Conservation (phyloP, 2,797 vertebrate genomes). For the Danio albolineatus region DNA sequence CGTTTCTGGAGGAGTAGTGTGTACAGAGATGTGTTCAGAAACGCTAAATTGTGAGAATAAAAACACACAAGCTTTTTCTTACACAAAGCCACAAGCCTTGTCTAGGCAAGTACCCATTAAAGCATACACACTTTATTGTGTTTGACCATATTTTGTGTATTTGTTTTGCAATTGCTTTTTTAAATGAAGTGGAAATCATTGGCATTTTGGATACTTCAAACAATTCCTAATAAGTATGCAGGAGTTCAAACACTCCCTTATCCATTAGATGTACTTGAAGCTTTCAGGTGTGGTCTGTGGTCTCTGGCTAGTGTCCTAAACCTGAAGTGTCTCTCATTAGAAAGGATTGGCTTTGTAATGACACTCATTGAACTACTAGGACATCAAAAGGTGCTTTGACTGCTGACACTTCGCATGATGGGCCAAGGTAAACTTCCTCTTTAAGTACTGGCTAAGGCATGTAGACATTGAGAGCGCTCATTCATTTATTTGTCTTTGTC, state of each 20-base stretch:
- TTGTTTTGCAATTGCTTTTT: background rate
- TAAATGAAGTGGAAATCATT: background rate
- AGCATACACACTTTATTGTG: background rate
- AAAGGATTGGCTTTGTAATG: slow-evolving; percentile 31
- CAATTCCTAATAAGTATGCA: slow-evolving; percentile 24
- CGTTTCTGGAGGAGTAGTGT: too few relatives aligned
- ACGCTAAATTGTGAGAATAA: too few relatives aligned
- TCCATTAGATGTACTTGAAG: slow-evolving; percentile 35
- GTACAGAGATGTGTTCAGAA: too few relatives aligned
- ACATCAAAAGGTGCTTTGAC: slow-evolving; percentile 48
- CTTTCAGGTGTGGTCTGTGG: slow-evolving; percentile 41
- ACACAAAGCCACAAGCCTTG: background rate
- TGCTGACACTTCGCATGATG: slow-evolving; percentile 2
- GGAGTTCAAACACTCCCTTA: slow-evolving; percentile 33
- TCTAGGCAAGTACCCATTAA: too few relatives aligned
- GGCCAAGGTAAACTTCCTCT: slow-evolving; percentile 29
- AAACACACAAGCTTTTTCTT: too few relatives aligned
- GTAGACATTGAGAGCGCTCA: background rate
- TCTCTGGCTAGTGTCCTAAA: slow-evolving; percentile 41
- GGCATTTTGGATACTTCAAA: slow-evolving; percentile 8
- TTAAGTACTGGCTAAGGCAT: slow-evolving; percentile 30
- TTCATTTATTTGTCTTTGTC: slow-evolving; percentile 5
- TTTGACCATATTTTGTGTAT: background rate
- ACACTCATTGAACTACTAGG: slow-evolving; percentile 38
- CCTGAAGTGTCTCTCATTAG: slow-evolving; percentile 57